A percentile compares a stretch with the other conserved stretches of the same genome.
Conservation (phyloP, 2,113 vertebrate genomes). For the Daboia siamensis region DNA sequence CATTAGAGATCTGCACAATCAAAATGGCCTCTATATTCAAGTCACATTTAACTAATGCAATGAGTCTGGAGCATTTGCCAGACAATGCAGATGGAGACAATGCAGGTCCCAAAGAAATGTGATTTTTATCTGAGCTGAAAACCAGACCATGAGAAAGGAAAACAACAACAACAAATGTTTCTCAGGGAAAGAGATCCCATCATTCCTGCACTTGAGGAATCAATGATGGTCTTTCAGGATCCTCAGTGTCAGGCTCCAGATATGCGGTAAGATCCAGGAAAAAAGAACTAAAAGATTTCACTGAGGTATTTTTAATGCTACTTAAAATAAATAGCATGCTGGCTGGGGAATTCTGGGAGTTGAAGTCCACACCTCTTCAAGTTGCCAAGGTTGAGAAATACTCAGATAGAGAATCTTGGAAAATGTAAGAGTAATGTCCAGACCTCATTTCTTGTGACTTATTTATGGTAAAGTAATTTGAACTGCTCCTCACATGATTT, state of each 20-base stretch:
- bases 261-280: not conserved
- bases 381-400: not conserved
- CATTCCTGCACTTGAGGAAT: not conserved
- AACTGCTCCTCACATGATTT: not conserved
- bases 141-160: not conserved
- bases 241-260: not conserved
- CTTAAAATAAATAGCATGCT: not conserved
- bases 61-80: not conserved
- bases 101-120: not conserved
- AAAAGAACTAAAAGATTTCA: not conserved
- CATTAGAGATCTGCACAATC: not conserved
- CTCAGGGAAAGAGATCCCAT: not conserved
- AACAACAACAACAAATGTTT: not conserved
- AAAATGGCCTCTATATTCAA: not conserved
- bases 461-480: not conserved
- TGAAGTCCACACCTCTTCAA: not conserved
- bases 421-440: not conserved
- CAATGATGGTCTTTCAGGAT: not conserved
- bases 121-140: not conserved
- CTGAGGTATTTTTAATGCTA: not conserved
- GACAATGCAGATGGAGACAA: not conserved
- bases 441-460: not conserved
- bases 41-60: constrained; percentile 9
- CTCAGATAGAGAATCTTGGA: not conserved
- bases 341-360: not conserved